phyloP scores from a whole-genome alignment of 2,113 vertebrate species.

The Heliornis fulica region DNA sequence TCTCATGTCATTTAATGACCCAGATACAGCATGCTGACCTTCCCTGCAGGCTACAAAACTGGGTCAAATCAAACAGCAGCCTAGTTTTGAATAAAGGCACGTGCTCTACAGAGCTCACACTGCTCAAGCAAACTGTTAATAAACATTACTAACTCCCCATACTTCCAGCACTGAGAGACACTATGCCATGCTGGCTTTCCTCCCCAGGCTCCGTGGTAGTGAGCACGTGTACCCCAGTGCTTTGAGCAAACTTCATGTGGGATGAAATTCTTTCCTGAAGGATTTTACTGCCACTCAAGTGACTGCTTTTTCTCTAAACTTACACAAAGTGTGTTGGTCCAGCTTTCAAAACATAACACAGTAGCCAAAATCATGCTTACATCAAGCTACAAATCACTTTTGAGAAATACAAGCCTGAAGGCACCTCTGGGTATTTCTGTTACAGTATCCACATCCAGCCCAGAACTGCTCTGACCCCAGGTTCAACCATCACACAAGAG shows the following conservation, averaged over 20 bases:
- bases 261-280: neutral
- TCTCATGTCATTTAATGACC: slow-evolving; percentile 28
- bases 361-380: neutral
- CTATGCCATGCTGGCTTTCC: neutral
- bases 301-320: neutral
- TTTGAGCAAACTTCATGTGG: neutral
- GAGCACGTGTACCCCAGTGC: neutral
- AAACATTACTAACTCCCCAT: neutral
- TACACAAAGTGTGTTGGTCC: neutral
- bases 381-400: neutral
- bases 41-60: slow-evolving; percentile 13
- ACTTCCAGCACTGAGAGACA: accelerated
- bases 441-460: neutral
- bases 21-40: slow-evolving; percentile 1
- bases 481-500: neutral
- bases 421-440: neutral
- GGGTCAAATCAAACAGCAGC: slow-evolving; percentile 43
- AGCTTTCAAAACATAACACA: neutral
- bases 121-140: neutral
- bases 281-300: neutral
- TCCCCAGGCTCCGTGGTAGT: neutral
- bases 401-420: neutral
- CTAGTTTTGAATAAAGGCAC: neutral
- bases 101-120: neutral
- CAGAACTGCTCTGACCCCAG: neutral